Evolutionary conservation across 1,140 invertebrate genomes (phyloP).

Genomic region (Zaprionus capensis): DNA sequence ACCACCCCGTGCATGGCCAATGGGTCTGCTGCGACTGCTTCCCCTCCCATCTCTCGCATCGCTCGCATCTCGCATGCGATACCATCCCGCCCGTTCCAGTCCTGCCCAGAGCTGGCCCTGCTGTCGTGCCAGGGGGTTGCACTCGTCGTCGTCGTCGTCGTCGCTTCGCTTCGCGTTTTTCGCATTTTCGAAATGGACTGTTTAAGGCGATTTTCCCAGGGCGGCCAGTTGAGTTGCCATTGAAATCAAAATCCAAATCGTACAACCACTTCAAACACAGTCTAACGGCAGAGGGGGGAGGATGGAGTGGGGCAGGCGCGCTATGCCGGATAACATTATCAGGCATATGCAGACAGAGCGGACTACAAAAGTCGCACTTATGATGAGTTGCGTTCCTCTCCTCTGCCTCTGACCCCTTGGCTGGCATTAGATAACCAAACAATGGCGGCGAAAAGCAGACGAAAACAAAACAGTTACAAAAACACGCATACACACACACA

Average conservation of each 20-base stretch:
- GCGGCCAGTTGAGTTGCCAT: constrained; percentile 66
- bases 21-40: constrained; percentile 30
- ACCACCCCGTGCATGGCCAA: constrained; percentile 74
- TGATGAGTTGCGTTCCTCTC: constrained; percentile 55
- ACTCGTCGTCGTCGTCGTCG: background rate
- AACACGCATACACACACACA: constrained; percentile 11
- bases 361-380: constrained; percentile 47
- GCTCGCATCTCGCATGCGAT: background rate
- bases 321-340: constrained; percentile 61
- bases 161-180: constrained; percentile 32
- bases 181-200: constrained; percentile 66
- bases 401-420: constrained; percentile 11
- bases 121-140: constrained; percentile 41
- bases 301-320: background rate
- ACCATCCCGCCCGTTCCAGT: background rate
- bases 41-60: too few species aligned
- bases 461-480: constrained; percentile 15
- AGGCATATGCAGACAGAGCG: constrained; percentile 54
- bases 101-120: background rate
- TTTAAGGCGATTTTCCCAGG: constrained; percentile 80
- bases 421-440: constrained; percentile 73
- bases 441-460: constrained; percentile 46
- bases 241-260: constrained; percentile 76
- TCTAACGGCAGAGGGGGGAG: background rate
- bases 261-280: constrained; percentile 72